Percentiles rank a stretch among this genome's conserved stretches.
These are phyloP conservation scores for Drosophila fuyamai DNA, from an alignment of 1,140 invertebrate species.

Conservation along the genomic window DNA sequence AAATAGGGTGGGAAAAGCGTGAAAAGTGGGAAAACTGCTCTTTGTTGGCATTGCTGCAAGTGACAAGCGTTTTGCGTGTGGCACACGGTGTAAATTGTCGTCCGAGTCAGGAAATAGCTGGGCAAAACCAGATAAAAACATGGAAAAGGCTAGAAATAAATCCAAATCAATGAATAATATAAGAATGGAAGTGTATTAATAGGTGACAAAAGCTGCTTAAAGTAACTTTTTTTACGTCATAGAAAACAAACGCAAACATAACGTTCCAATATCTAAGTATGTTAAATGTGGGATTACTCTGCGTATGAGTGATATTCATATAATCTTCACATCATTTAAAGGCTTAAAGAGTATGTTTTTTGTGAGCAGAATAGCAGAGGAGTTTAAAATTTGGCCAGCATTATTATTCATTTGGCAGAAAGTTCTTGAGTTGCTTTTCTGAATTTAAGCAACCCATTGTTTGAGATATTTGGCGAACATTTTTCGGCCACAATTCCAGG, in stretches of 20 bases:
- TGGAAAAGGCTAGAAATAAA: constrained; percentile 2
- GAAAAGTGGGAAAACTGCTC: constrained; percentile 18
- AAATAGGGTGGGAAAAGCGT: background rate
- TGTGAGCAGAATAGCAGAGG: background rate
- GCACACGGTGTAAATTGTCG: constrained; percentile 76
- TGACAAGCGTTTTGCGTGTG: constrained; percentile 81
- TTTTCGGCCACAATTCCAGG: constrained; percentile 15
- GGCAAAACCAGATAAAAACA: constrained; percentile 7
- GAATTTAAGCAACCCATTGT: background rate
- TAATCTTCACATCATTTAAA: too few relatives aligned
- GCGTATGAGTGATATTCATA: background rate
- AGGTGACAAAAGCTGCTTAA: background rate
- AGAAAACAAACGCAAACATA: too few relatives aligned
- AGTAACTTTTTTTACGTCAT: too few relatives aligned
- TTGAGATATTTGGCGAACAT: constrained; percentile 5
- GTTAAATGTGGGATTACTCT: too few relatives aligned
- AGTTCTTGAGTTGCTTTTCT: background rate
- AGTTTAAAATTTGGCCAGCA: too few relatives aligned
- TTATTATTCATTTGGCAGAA: background rate
- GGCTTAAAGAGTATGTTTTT: too few relatives aligned
- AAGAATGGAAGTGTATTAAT: background rate
- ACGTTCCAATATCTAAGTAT: too few relatives aligned
- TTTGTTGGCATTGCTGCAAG: constrained; percentile 76
- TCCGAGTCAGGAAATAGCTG: constrained; percentile 17
- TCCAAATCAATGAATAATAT: background rate